A percentile compares a stretch with the other conserved stretches of the same genome.
These are phyloP conservation scores for Sinotaia quadrata DNA, from an alignment of 2,888 invertebrate species.

Conservation along the genomic window DNA sequence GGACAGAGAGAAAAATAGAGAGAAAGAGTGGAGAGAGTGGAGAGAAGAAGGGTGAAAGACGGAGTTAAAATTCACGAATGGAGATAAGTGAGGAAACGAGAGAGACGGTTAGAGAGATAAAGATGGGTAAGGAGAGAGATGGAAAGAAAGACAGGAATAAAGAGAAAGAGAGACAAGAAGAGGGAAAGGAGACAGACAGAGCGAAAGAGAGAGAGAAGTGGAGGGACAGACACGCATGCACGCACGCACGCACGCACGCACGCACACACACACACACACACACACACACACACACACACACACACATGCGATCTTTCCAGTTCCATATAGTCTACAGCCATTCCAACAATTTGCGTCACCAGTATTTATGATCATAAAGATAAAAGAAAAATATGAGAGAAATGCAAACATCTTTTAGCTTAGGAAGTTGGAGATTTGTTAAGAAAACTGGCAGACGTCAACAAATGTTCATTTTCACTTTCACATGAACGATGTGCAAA, in stretches of 20 bases:
- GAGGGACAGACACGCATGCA: neutral
- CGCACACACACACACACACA: slow-evolving; percentile 10
- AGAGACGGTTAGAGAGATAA: slow-evolving; percentile 1
- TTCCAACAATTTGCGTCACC: no score
- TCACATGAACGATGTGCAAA: no score
- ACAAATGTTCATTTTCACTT: no score
- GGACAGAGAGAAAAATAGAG: slow-evolving; percentile 9
- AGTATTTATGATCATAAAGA: no score
- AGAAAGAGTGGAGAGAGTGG: neutral
- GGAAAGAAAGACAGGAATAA: neutral
- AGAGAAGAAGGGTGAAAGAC: neutral
- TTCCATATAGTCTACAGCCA: no score
- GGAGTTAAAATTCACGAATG: no score
- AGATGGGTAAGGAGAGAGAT: neutral
- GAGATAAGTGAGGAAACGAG: neutral
- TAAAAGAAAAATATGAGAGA: no score
- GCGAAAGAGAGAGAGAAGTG: neutral
- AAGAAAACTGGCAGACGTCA: no score
- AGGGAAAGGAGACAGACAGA: neutral
- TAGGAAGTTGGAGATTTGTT: no score
- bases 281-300: slow-evolving; percentile 10
- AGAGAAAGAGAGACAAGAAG: neutral
- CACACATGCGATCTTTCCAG: no score
- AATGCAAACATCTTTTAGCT: no score
- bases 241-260: neutral